Conservation (phyloP, 23 tunicate genomes). For the Ascidia mentula region DNA sequence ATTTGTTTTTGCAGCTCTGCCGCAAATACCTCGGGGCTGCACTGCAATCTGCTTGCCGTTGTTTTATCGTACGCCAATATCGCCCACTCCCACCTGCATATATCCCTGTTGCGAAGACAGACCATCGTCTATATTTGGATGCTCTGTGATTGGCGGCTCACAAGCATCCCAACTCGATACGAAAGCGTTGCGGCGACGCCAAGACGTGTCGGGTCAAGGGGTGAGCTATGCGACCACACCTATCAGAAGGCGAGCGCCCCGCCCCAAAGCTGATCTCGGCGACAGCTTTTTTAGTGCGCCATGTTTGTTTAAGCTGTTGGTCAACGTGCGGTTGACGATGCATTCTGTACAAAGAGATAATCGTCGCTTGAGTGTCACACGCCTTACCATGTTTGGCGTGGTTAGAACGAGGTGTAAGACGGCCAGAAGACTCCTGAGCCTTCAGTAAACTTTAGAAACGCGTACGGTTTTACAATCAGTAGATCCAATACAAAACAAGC, state of each 20-base stretch:
- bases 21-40: neutral
- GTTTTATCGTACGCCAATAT: neutral
- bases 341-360: too few species aligned
- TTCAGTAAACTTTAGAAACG: too few species aligned
- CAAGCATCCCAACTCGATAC: neutral
- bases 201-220: neutral
- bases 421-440: too few species aligned
- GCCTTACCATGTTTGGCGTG: neutral
- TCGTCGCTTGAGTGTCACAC: too few species aligned
- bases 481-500: too few species aligned
- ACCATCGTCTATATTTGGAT: conserved; percentile 4
- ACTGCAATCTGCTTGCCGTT: neutral
- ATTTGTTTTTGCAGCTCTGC: too few species aligned
- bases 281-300: neutral
- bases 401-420: too few species aligned
- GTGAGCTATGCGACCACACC: neutral
- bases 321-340: too few species aligned
- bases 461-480: too few species aligned
- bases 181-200: neutral
- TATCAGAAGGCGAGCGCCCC: too few species aligned
- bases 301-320: neutral
- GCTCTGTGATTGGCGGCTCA: neutral
- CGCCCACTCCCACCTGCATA: neutral
- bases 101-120: neutral
- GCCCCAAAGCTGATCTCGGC: neutral